Conservation (phyloP, 1,140 invertebrate genomes). For the Parasteatoda tepidariorum region DNA sequence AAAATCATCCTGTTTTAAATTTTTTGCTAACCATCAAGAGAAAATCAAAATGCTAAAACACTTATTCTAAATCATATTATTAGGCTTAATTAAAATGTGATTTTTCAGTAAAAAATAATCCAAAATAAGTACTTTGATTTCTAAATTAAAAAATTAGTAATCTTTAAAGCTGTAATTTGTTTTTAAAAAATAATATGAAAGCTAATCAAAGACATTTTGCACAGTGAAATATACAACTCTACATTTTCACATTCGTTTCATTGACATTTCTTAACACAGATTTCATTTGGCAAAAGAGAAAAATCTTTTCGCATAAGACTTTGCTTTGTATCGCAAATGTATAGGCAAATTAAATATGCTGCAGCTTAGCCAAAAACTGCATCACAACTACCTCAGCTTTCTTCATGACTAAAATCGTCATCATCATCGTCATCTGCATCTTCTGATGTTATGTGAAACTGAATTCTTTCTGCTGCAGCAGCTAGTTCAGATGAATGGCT, state of each 20-base stretch:
- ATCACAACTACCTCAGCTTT: slow-evolving; percentile 74
- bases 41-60: too few species aligned
- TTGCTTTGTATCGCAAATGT: neutral
- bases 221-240: neutral
- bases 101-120: too few species aligned
- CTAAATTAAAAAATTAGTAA: too few species aligned
- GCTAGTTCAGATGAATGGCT: slow-evolving; percentile 64
- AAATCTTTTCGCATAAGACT: neutral
- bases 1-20: too few species aligned
- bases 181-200: neutral
- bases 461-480: slow-evolving; percentile 70
- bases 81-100: too few species aligned
- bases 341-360: neutral
- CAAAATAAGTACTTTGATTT: too few species aligned
- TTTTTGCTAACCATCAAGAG: too few species aligned
- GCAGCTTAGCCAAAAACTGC: neutral
- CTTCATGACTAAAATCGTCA: slow-evolving; percentile 62
- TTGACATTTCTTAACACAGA: neutral
- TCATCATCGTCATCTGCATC: slow-evolving; percentile 74
- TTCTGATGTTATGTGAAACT: slow-evolving; percentile 83
- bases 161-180: too few species aligned
- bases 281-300: neutral
- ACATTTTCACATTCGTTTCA: neutral
- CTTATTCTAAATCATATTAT: too few species aligned
- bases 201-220: neutral